These are phyloP conservation scores for Psittacula echo DNA, from an alignment of 2,797 vertebrate genomes.

Conservation along the genomic window DNA sequence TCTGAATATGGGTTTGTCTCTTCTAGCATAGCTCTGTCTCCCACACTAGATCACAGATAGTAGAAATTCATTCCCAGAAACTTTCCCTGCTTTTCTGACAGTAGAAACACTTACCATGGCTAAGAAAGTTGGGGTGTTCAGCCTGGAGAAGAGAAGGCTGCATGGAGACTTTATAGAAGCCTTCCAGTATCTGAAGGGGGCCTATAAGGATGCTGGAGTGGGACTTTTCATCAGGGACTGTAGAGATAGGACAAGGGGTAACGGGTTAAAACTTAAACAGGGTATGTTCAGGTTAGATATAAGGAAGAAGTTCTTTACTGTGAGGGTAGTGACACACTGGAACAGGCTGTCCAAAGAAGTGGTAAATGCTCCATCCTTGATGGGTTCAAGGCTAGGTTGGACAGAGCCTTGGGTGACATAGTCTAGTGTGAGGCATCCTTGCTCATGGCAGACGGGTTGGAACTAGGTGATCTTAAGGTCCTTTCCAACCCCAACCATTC, in stretches of 20 bases:
- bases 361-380: background rate
- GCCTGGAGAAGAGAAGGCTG: background rate
- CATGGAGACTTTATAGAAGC: background rate
- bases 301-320: background rate
- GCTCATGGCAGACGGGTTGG: background rate
- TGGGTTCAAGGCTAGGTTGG: background rate
- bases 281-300: background rate
- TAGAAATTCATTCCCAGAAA: background rate
- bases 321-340: background rate
- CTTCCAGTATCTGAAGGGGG: background rate
- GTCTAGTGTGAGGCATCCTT: background rate
- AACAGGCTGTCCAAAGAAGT: background rate
- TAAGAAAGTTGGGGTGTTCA: background rate
- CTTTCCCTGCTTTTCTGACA: background rate
- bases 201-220: background rate
- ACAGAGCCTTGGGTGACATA: background rate
- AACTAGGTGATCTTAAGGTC: background rate
- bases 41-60: background rate
- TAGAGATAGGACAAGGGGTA: background rate
- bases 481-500: background rate
- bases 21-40: background rate
- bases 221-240: background rate
- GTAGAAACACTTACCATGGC: background rate
- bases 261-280: background rate
- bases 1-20: background rate